A percentile compares a stretch with the other conserved stretches of the same genome.
Conservation (phyloP, 2,888 invertebrate species). For the Axea sp. region DNA sequence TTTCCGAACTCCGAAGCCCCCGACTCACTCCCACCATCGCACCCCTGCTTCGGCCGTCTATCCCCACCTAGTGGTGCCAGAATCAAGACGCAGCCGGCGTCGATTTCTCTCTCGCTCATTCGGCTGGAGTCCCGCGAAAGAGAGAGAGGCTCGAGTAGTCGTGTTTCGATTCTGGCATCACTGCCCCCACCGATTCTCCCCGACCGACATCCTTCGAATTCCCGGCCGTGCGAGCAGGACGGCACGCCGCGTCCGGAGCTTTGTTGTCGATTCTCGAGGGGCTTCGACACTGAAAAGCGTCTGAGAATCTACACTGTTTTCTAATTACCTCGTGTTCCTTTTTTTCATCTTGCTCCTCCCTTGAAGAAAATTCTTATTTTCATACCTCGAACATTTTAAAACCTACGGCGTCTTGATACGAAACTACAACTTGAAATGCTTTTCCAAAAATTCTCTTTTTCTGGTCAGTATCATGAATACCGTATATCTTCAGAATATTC, state of each 20-base stretch:
- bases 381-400: no score
- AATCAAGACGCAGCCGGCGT: conserved; percentile 14
- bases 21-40: conserved; percentile 73
- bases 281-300: no score
- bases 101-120: conserved; percentile 17
- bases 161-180: conserved; percentile 26
- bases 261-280: conserved; percentile 31
- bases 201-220: conserved; percentile 53
- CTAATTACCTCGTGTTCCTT: no score
- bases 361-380: no score
- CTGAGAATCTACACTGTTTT: no score
- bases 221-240: conserved; percentile 45
- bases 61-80: conserved; percentile 77
- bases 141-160: background rate
- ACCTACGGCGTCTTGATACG: no score
- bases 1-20: conserved; percentile 76
- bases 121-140: background rate
- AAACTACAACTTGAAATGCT: no score
- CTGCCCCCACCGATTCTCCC: conserved; percentile 23
- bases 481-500: no score
- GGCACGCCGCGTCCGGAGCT: conserved; percentile 23
- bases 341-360: no score
- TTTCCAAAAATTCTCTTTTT: no score
- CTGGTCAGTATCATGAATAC: no score
- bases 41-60: conserved; percentile 73